Base-by-base conservation (phyloP, 2,888 invertebrate species). In the Scrobipalpa costella region DNA sequence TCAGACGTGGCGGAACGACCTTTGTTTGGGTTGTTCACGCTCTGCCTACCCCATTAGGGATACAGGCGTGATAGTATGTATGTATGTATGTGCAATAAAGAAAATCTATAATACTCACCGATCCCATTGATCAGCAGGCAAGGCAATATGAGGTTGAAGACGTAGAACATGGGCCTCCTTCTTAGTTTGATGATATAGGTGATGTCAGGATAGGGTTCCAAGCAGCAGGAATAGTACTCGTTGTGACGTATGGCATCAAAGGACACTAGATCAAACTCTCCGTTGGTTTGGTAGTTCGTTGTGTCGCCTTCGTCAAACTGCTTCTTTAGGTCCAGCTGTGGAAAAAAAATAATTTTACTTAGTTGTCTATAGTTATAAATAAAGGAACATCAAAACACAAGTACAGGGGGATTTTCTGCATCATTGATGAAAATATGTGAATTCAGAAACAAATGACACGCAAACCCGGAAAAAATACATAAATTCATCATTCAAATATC, bases 231-330 rank as follows among this genome's bases (percentile, higher is more conserved):
- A 84, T 96, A 96, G 80, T 93, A 94, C 79, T 95, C 94, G 65
- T 95, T 92, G 85, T 96, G 94, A 69, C 94, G 93, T 67, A 93
- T 93, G 0, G 95, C 95, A 0, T 94, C 94, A 79, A 96, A 96
- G 78, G 95, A 94, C 68, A 96, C 93, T 70, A 98, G 88, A 80
- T 96, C 96, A 86, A 97, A 98, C 85, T 98, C 98, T 0, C 97
- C 97, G 82, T 97, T 98, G n/a, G 95, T 95, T 79, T 97, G 96
- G 84, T 97, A 98, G 89, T 97, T 97, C 71, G 95, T 95, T 61
- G 95, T 94, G 84, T 98, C 97, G 0, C 97, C 97, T 76, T 95
- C 94, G 76, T 96, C 95, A 62, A 95, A 95, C 77, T 96, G 95
- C 75, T 95, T 94, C 69, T 94, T 93, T 59, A 97, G 83, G 77